phyloP scores from a whole-genome alignment of 2,888 invertebrate species.

The Caradrina kadenii region DNA sequence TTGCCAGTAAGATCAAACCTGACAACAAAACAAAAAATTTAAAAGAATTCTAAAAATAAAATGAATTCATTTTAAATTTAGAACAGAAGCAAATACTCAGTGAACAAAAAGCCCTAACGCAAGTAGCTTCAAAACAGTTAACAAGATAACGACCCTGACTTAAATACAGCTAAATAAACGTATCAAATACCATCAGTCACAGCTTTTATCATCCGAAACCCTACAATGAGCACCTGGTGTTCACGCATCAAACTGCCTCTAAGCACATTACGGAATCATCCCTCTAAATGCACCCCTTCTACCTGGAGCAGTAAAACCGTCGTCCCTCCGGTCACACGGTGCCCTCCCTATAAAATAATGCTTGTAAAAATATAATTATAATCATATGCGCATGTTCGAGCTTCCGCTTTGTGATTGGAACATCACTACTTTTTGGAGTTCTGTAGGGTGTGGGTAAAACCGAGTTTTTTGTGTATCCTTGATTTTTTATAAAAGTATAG shows the following conservation, averaged over 20 bases:
- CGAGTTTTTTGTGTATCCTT: no score
- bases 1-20: no score
- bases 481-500: no score
- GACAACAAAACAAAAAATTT: no score
- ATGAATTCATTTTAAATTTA: background rate
- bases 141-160: conserved; percentile 37
- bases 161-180: conserved; percentile 38
- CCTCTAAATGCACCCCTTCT: conserved; percentile 68
- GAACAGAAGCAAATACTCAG: background rate
- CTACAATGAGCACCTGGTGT: conserved; percentile 77
- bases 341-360: conserved; percentile 81
- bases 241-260: conserved; percentile 71
- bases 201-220: conserved; percentile 62
- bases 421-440: conserved; percentile 67
- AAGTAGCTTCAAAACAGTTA: conserved; percentile 11
- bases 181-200: conserved; percentile 61
- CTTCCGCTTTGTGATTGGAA: conserved; percentile 79
- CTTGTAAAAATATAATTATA: conserved; percentile 88
- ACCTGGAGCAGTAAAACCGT: conserved; percentile 71
- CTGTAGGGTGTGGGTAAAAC: background rate
- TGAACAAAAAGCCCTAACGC: background rate
- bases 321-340: conserved; percentile 81
- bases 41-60: no score
- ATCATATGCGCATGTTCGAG: conserved; percentile 83
- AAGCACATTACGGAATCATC: conserved; percentile 83